These are phyloP conservation scores for Nansenia antarctica DNA, from an alignment of 2,113 vertebrate genomes.

Conservation along the genomic window DNA sequence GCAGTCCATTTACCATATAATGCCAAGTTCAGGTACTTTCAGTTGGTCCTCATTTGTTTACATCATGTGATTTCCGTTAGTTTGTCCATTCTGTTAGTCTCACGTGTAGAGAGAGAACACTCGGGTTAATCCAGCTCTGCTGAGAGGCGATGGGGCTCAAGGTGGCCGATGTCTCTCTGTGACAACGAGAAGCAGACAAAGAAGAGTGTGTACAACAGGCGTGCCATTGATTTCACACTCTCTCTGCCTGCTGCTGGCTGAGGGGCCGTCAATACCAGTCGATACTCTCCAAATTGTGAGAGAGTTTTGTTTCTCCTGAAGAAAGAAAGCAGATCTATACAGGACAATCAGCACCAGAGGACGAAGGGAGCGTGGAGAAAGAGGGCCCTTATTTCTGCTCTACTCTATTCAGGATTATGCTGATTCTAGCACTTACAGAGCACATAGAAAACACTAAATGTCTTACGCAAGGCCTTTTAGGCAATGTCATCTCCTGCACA, in stretches of 20 bases:
- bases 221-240: conserved; percentile 73
- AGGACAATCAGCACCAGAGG: conserved; percentile 69
- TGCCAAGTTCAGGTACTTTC: no score
- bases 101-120: no score
- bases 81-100: no score
- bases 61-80: no score
- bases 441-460: conserved; percentile 37
- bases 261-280: conserved; percentile 71
- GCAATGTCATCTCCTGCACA: conserved; percentile 42
- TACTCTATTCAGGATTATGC: conserved; percentile 50
- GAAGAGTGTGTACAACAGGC: conserved; percentile 49
- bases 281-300: conserved; percentile 74
- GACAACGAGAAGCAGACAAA: conserved; percentile 47
- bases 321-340: conserved; percentile 66
- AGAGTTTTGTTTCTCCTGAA: conserved; percentile 67
- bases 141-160: conserved; percentile 41
- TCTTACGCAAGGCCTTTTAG: conserved; percentile 40
- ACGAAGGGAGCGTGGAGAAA: conserved; percentile 43
- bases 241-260: conserved; percentile 61
- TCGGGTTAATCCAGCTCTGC: no score
- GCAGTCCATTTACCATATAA: no score
- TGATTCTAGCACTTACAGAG: conserved; percentile 59
- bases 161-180: conserved; percentile 49
- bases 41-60: no score
- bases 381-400: conserved; percentile 29